Evolutionary conservation across 2,113 vertebrate genomes (phyloP).

Genomic region (Bungarus multicinctus): DNA sequence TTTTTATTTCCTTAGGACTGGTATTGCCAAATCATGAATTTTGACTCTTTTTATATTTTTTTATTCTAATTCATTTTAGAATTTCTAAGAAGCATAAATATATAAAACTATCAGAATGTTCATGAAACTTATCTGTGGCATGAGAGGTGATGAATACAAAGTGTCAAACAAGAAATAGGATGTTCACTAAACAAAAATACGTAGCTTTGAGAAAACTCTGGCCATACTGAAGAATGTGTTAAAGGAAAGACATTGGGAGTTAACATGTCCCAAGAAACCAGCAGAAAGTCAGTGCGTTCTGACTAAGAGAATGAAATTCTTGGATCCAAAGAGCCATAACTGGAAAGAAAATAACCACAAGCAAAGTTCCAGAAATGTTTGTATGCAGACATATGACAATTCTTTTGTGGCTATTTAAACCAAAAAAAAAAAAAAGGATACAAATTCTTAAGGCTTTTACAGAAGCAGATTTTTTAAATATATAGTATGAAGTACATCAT

Average conservation of each 20-base stretch:
- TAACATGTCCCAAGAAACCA: background rate
- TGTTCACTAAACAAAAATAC: background rate
- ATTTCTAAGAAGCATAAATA: background rate
- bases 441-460: background rate
- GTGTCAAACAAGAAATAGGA: background rate
- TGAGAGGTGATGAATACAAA: background rate
- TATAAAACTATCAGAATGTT: background rate
- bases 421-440: background rate
- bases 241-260: background rate
- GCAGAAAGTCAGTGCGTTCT: background rate
- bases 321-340: background rate
- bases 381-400: background rate
- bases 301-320: background rate
- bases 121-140: background rate
- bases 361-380: background rate
- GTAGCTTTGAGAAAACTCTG: background rate
- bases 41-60: background rate
- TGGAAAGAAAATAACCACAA: background rate
- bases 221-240: background rate
- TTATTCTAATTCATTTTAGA: background rate
- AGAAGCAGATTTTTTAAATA: background rate
- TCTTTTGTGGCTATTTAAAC: background rate
- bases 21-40: background rate
- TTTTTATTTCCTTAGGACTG: background rate
- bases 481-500: background rate